Evolutionary conservation across 1,140 invertebrate species (phyloP).

Genomic region (Hyles euphorbiae): DNA sequence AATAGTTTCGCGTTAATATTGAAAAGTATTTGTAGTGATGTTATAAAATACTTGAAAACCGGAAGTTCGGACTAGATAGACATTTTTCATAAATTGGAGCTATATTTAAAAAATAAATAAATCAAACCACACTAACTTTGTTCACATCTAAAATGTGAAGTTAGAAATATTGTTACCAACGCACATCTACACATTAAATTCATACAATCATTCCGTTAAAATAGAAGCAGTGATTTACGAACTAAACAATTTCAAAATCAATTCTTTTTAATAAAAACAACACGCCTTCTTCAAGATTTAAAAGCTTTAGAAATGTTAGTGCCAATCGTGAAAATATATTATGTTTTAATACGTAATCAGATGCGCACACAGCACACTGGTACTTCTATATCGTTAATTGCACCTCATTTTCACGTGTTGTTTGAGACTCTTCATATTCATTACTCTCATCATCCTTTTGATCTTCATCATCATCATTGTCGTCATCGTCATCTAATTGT

Average conservation of each 20-base stretch:
- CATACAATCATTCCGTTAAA: too few species aligned
- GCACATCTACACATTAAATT: too few species aligned
- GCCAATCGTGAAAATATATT: conserved; percentile 36
- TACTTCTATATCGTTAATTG: conserved; percentile 9
- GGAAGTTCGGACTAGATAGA: too few species aligned
- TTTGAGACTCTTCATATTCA: conserved; percentile 18
- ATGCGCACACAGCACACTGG: conserved; percentile 24
- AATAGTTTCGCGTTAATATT: too few species aligned
- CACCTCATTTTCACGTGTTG: conserved; percentile 21
- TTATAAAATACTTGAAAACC: too few species aligned
- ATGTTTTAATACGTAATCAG: conserved; percentile 2
- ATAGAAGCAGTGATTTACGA: too few species aligned
- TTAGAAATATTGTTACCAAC: too few species aligned
- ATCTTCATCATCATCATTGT: conserved; percentile 24
- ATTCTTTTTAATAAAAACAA: background rate
- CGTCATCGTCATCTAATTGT: conserved; percentile 25
- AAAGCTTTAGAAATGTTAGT: conserved; percentile 38
- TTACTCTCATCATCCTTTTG: conserved; percentile 2
- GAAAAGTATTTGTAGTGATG: too few species aligned
- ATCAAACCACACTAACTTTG: too few species aligned
- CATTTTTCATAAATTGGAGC: too few species aligned
- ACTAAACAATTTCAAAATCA: background rate
- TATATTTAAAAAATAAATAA: too few species aligned
- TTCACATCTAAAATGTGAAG: too few species aligned
- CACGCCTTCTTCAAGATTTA: conserved; percentile 14